phyloP scores from a whole-genome alignment of 1,140 invertebrate species.

The Microplitis demolitor region DNA sequence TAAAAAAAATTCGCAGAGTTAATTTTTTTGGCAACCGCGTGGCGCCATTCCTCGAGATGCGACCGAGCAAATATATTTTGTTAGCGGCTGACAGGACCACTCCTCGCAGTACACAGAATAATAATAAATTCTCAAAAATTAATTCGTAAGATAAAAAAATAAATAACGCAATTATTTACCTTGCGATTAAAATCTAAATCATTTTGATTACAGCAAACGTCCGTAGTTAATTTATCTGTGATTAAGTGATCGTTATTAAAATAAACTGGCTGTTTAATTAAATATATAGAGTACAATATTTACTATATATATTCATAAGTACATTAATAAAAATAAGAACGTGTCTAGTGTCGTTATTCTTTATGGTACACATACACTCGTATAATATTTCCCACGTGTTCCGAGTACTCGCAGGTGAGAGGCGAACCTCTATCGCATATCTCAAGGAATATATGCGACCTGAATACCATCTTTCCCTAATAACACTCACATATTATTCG shows the following conservation, averaged over 20 bases:
- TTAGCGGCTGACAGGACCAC: slow-evolving; percentile 3
- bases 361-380: too few species aligned
- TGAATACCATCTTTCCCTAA: too few species aligned
- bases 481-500: too few species aligned
- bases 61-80: slow-evolving; percentile 8
- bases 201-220: background rate
- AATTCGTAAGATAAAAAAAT: background rate
- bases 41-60: background rate
- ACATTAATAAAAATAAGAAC: too few species aligned
- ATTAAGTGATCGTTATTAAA: background rate
- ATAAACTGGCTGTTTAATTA: background rate
- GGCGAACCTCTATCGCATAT: too few species aligned
- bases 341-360: too few species aligned
- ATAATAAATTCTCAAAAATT: background rate
- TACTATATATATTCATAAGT: background rate
- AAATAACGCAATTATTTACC: background rate
- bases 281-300: background rate
- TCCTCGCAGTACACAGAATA: background rate
- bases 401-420: too few species aligned
- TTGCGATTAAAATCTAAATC: background rate
- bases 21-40: background rate
- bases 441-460: too few species aligned
- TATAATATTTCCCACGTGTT: too few species aligned
- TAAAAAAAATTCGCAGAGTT: background rate
- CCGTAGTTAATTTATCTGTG: background rate